Evolutionary conservation across 2,113 vertebrate genomes (phyloP), one percentile per base, ranked within the genome.

Genomic region (Scortum barcoo): DNA sequence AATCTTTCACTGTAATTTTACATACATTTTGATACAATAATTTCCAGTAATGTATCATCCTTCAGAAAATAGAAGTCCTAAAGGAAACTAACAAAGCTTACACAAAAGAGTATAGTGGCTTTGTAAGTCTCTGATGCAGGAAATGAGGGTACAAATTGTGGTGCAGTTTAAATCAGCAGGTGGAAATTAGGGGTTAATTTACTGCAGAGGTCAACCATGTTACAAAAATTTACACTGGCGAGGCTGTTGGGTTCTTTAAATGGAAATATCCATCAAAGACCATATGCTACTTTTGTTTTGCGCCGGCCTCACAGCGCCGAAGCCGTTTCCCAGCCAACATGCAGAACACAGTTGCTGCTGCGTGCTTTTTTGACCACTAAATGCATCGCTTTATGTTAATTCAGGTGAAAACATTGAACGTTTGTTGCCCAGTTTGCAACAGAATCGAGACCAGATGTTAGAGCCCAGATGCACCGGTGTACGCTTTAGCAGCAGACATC

Each of bases 391-490:
- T 90, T 86, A 66, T 83, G 79, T 78, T 88, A 61, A 86, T 85
- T 92, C 72, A 79, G 76, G 83, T 72, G 38, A 85, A 87, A 89
- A 85, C 76, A 70, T 88, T 86, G 57, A 92, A 65, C 26, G 44
- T 87, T 73, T 84, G 61, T 85, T 24, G 82, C 87, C 73, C 57
- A 40, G 70, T 88, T 93, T 88, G n/a, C 70, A 76, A 72, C 84
- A 38, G 56, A 88, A 85, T 54, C 8, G 8, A 14, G 24, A 83
- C 88, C 94, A 95, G 92, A 93, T 94, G 94, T 87, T 91, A 33
- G 56, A 50, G 54, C 46, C 84, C 91, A 93, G 87, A 90, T 94
- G 87, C 68, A 63, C 74, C 60, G 77, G 68, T 54, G 51, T 69
- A 68, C 82, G 62, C 63, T 75, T 76, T 26, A 16, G 53, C 82